Evolutionary conservation across 2,888 invertebrate genomes (phyloP).

Genomic region (Leptinotarsa peninsularis): DNA sequence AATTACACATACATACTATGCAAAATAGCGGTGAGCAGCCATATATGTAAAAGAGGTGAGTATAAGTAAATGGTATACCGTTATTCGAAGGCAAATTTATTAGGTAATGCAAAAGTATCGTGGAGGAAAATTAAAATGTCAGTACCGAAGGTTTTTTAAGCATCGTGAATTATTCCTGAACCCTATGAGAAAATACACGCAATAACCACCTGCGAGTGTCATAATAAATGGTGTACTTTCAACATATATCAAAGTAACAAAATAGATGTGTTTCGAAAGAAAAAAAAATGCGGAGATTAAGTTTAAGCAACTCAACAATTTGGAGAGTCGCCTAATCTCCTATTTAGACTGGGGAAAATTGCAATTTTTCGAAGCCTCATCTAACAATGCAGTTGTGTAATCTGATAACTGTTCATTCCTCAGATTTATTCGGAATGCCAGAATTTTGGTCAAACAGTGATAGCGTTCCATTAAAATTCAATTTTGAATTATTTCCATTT

Average conservation of each 20-base stretch:
- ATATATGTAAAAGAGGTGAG: slow-evolving; percentile 55
- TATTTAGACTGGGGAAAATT: no score
- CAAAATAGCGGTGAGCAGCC: slow-evolving; percentile 52
- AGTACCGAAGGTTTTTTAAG: slow-evolving; percentile 35
- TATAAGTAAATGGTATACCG: slow-evolving; percentile 57
- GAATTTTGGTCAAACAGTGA: background rate
- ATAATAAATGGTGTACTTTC: no score
- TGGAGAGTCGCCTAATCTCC: no score
- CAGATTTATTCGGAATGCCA: slow-evolving; percentile 3
- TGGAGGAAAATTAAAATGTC: slow-evolving; percentile 49
- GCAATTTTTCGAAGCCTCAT: no score
- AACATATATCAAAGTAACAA: no score
- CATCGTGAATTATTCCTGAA: slow-evolving; percentile 42
- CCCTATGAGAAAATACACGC: slow-evolving; percentile 41
- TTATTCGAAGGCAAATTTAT: slow-evolving; percentile 56
- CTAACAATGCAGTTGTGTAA: background rate
- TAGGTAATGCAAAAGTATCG: slow-evolving; percentile 52
- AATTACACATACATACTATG: slow-evolving; percentile 47
- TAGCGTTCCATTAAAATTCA: slow-evolving; percentile 14
- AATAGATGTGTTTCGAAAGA: no score
- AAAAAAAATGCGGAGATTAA: no score
- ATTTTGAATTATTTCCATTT: slow-evolving; percentile 26
- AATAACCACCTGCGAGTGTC: slow-evolving; percentile 33
- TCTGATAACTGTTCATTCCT: background rate
- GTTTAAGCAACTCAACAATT: no score